These are phyloP conservation scores for Leptinotarsa defecta DNA, from an alignment of 1,140 invertebrate genomes.

Conservation along the genomic window DNA sequence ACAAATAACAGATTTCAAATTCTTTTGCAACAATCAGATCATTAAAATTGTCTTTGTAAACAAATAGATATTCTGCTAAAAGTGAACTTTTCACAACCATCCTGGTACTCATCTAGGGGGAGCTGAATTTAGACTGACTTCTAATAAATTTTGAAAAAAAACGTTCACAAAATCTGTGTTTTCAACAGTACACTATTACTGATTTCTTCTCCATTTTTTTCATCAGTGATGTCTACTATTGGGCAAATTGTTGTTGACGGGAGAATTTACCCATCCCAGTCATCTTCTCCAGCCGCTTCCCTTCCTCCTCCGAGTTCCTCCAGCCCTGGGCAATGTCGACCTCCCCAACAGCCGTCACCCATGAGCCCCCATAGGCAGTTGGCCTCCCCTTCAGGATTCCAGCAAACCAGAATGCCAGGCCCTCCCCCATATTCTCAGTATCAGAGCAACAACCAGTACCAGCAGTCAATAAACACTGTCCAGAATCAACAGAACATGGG, in stretches of 20 bases:
- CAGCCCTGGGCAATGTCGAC: constrained; percentile 50
- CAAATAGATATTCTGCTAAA: too few relatives aligned
- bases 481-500: constrained; percentile 19
- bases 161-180: too few relatives aligned
- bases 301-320: constrained; percentile 55
- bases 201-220: constrained; percentile 12
- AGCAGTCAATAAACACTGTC: neutral
- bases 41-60: too few relatives aligned
- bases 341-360: constrained; percentile 52
- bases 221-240: constrained; percentile 70
- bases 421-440: constrained; percentile 44
- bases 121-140: too few relatives aligned
- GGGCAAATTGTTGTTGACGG: constrained; percentile 80
- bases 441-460: constrained; percentile 32
- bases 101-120: too few relatives aligned
- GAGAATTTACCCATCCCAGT: constrained; percentile 62
- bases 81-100: too few relatives aligned
- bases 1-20: too few relatives aligned
- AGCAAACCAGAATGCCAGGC: constrained; percentile 34
- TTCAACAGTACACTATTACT: too few relatives aligned
- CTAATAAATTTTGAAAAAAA: too few relatives aligned
- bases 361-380: constrained; percentile 50
- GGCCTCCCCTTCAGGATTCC: constrained; percentile 49
- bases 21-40: too few relatives aligned
- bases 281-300: constrained; percentile 56